phyloP scores from a whole-genome alignment of 2,888 invertebrate genomes.

The Hetaerina titia region DNA sequence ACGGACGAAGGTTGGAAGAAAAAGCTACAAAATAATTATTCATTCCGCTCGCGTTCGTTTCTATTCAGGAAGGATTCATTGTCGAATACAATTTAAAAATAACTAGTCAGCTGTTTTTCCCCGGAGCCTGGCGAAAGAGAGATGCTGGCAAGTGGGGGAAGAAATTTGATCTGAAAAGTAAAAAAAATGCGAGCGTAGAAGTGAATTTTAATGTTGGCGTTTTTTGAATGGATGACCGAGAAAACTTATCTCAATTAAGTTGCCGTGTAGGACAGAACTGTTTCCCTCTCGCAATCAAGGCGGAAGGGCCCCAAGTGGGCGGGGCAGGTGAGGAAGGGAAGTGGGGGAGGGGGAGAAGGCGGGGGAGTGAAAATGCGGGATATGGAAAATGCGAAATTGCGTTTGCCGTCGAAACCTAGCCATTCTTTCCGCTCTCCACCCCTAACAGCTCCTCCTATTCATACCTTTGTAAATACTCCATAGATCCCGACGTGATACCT shows the following conservation, averaged over 20 bases:
- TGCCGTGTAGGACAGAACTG: constrained; percentile 20
- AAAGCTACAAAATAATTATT: background rate
- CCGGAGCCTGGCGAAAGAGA: background rate
- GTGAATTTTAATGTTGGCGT: constrained; percentile 21
- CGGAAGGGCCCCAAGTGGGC: background rate
- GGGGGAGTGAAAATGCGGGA: background rate
- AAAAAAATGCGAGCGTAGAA: background rate
- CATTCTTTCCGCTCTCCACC: too few species aligned
- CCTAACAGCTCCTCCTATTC: too few species aligned
- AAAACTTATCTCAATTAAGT: constrained; percentile 26
- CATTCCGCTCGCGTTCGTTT: background rate
- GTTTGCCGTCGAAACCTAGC: too few species aligned
- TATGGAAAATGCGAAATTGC: too few species aligned
- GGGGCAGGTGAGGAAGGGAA: background rate
- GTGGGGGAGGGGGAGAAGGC: background rate
- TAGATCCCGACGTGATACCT: too few species aligned
- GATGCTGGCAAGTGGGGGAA: background rate
- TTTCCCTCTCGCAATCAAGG: constrained; percentile 28
- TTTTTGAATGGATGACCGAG: constrained; percentile 32
- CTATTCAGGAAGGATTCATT: background rate
- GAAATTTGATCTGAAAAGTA: background rate
- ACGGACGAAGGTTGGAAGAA: background rate
- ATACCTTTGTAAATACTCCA: too few species aligned
- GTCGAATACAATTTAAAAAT: constrained; percentile 42
- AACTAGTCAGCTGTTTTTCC: background rate